Base-by-base conservation (phyloP, 2,888 invertebrate genomes). In the Gisinianus flammeolus region DNA sequence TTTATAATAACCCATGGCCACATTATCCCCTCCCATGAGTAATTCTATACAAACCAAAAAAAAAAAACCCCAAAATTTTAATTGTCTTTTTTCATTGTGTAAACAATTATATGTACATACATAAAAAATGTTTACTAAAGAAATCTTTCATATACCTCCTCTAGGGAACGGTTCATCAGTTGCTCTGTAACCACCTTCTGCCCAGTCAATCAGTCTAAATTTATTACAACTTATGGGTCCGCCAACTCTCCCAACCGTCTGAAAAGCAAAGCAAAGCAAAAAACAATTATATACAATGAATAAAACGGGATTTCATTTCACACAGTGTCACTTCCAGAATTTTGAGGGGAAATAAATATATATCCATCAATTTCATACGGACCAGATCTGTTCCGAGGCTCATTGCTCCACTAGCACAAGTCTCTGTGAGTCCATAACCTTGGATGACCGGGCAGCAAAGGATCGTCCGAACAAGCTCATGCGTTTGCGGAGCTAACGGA, bases 381-480 rank as follows among this genome's bases (percentile, higher is more conserved):
- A 62, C 67, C 35, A 26, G 22, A 26, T 24, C 64, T 26, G 28
- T 44, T 83, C 83, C 71, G 56, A 77, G 28, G 64, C 74, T 73
- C 54, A 84, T 79, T 73, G 81, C 82, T 71, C 97, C 98, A 85
- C 94, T 95, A 0, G 97, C 97, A 83, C 95, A 94, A 24, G 97
- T 97, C 90, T 99, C 98, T 0, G 98, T 99, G 82, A 98, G 91
- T 0, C 98, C 98, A 88, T 98, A 98, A 72, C 98, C 98, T 86
- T 95, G 79, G 94, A 77, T 91, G 62, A 99, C 92, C 80, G 93
- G 93, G 81, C 94, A 93, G 87, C 97, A 96, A 82, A 98, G 90
- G 86, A 96, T 96, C 79, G 94, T 91, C 87, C 94, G 93, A 85
- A 96, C 93, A 89, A 97, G 97, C 86, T 94, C 91, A 87, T 98